These are phyloP conservation scores for Vulpes ferrilata DNA, from an alignment of 2,113 vertebrate species.

Conservation along the genomic window DNA sequence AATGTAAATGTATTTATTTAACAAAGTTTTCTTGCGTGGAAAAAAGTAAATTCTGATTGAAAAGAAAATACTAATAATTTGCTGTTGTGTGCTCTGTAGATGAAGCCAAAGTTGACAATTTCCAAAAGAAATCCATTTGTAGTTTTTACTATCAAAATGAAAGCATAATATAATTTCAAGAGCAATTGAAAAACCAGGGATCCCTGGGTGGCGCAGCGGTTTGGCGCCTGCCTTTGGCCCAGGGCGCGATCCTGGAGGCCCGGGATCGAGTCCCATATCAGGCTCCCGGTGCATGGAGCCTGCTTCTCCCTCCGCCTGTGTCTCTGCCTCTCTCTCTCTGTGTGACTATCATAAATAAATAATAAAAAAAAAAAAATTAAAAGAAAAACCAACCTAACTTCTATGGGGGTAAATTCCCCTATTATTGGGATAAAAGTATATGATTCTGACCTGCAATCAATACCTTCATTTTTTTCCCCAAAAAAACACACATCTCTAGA, in stretches of 20 bases:
- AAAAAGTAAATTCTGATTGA: constrained; percentile 43
- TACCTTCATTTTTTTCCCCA: neutral
- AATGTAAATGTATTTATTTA: constrained; percentile 57
- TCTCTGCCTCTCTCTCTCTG: too few relatives aligned
- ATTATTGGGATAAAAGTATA: neutral
- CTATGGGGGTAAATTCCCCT: neutral
- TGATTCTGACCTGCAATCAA: neutral
- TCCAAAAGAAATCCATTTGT: constrained; percentile 31
- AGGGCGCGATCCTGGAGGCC: too few relatives aligned
- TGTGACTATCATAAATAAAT: too few relatives aligned
- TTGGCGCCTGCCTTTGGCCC: too few relatives aligned
- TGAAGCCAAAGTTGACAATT: neutral
- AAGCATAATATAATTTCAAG: constrained; percentile 45
- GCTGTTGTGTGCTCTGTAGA: neutral
- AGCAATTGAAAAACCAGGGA: constrained; percentile 1
- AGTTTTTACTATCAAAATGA: constrained; percentile 28
- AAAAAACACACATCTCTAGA: constrained; percentile 43
- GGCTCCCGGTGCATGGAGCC: too few relatives aligned
- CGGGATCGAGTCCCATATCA: too few relatives aligned
- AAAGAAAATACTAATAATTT: constrained; percentile 43
- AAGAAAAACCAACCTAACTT: neutral
- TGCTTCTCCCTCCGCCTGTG: too few relatives aligned
- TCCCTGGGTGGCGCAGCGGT: too few relatives aligned
- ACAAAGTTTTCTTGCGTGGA: constrained; percentile 45
- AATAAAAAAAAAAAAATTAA: too few relatives aligned